These are phyloP conservation scores for Teleogryllus occipitalis DNA, from an alignment of 1,140 invertebrate species.

Conservation along the genomic window DNA sequence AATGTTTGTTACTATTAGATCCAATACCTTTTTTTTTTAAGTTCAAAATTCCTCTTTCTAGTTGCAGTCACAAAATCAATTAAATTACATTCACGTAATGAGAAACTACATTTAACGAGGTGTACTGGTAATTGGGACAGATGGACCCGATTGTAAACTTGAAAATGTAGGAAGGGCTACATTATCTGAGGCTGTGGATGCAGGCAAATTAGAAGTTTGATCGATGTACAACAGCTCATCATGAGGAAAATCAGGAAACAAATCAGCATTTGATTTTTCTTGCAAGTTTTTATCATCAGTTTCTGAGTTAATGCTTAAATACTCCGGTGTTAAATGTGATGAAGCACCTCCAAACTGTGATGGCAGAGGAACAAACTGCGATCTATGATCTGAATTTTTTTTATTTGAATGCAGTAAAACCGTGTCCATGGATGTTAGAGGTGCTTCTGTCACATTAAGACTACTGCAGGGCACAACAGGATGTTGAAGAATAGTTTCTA, in stretches of 20 bases:
- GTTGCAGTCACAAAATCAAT: no score
- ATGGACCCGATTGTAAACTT: slow-evolving; percentile 19
- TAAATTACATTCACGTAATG: no score
- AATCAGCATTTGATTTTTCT: slow-evolving; percentile 13
- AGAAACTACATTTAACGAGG: background rate
- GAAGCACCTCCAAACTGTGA: slow-evolving; percentile 10
- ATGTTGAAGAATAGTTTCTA: slow-evolving; percentile 18
- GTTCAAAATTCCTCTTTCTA: no score
- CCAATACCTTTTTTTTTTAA: no score
- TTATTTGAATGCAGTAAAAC: slow-evolving; percentile 10
- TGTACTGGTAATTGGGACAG: background rate
- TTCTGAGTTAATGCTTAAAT: background rate
- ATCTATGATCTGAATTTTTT: background rate
- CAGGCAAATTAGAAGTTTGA: background rate
- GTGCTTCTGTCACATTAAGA: background rate
- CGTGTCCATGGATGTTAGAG: slow-evolving; percentile 13
- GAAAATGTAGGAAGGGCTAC: slow-evolving; percentile 21
- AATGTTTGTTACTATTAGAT: no score
- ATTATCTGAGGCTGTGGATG: slow-evolving; percentile 1
- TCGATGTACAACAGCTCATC: slow-evolving; percentile 19
- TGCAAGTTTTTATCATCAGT: background rate
- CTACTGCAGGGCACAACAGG: background rate
- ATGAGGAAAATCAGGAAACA: slow-evolving; percentile 18
- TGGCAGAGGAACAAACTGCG: slow-evolving; percentile 9
- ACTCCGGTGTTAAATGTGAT: background rate